phyloP scores from a whole-genome alignment of 2,113 vertebrate genomes.

The Strix uralensis region DNA sequence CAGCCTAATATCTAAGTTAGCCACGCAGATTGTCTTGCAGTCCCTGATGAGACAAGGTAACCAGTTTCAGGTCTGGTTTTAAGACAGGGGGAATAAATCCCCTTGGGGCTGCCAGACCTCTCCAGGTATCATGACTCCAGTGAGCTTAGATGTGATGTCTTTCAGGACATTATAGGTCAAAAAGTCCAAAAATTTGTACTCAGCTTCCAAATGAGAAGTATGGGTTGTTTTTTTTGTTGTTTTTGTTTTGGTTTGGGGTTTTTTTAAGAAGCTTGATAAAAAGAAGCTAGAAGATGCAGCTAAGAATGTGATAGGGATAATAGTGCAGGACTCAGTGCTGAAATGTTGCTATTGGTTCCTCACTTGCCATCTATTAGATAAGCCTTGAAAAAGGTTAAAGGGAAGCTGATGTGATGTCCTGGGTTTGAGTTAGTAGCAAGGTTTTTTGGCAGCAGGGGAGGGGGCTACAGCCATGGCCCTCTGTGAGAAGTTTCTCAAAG shows the following conservation, averaged over 20 bases:
- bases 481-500: too few relatives aligned
- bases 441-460: too few relatives aligned
- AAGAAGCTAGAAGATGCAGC: not conserved
- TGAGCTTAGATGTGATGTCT: not conserved
- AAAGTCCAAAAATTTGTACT: not conserved
- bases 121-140: not conserved
- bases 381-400: not conserved
- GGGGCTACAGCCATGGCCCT: too few relatives aligned
- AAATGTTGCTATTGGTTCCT: not conserved
- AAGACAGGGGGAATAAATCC: not conserved
- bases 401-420: not conserved
- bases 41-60: not conserved
- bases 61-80: not conserved
- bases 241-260: not conserved
- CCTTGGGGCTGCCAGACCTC: not conserved
- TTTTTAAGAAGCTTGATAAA: not conserved
- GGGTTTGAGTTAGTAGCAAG: too few relatives aligned
- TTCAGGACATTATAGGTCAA: not conserved
- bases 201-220: not conserved
- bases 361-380: not conserved
- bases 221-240: not conserved
- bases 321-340: not conserved
- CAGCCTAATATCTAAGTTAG: not conserved
- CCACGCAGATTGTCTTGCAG: not conserved
- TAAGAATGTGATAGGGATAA: not conserved